phyloP scores from a whole-genome alignment of 2,888 invertebrate species.

The Ctenicera cuprea region DNA sequence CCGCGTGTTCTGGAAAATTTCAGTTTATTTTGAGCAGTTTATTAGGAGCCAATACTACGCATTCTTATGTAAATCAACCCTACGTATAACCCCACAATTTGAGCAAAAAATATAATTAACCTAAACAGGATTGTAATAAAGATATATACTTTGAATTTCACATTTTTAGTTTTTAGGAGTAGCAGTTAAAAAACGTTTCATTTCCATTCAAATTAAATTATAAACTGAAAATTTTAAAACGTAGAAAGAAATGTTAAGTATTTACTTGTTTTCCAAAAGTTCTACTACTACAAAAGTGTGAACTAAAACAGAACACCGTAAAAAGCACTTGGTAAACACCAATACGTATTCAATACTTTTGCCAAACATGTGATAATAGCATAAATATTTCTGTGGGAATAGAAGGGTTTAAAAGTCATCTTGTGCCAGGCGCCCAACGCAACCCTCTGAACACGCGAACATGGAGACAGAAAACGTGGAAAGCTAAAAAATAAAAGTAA shows the following conservation, averaged over 20 bases:
- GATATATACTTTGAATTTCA: too few species aligned
- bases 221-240: too few species aligned
- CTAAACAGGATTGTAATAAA: too few species aligned
- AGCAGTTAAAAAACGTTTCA: too few species aligned
- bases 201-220: too few species aligned
- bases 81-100: not conserved
- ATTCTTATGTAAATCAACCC: constrained; percentile 1
- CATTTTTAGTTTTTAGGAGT: too few species aligned
- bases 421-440: constrained; percentile 57
- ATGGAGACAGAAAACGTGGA: constrained; percentile 43
- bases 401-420: constrained; percentile 47
- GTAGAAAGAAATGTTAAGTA: too few species aligned
- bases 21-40: constrained; percentile 19
- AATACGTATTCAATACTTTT: constrained; percentile 29
- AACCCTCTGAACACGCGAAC: constrained; percentile 57
- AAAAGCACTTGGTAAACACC: constrained; percentile 10
- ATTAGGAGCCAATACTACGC: constrained; percentile 22
- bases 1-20: constrained; percentile 24
- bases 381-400: constrained; percentile 43
- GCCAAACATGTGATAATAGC: constrained; percentile 26
- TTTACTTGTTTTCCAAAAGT: too few species aligned
- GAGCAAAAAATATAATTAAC: not conserved
- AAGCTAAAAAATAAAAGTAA: constrained; percentile 40
- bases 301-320: not conserved
- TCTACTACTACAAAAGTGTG: too few species aligned